phyloP scores from a whole-genome alignment of 2,888 invertebrate species.

The Allacma fusca region DNA sequence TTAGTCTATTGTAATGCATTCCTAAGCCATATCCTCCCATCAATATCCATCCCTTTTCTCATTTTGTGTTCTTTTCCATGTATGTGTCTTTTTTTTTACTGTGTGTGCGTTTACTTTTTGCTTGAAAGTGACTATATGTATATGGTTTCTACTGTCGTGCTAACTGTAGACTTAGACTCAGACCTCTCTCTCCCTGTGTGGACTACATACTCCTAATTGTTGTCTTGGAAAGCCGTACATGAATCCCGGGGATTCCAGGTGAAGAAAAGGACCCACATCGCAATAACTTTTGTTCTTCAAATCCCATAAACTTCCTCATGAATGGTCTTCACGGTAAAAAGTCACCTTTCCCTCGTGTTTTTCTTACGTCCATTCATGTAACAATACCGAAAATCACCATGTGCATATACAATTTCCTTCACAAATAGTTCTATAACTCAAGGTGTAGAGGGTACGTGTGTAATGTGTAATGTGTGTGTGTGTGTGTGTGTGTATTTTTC shows the following conservation, averaged over 20 bases:
- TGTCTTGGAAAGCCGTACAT: constrained; percentile 46
- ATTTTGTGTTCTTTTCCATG: constrained; percentile 36
- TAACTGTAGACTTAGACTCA: constrained; percentile 31
- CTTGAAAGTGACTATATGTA: constrained; percentile 8
- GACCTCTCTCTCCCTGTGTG: constrained; percentile 1
- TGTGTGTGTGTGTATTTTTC: too few relatives aligned
- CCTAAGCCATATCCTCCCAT: constrained; percentile 53
- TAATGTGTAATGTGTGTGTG: too few relatives aligned
- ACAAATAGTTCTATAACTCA: background rate
- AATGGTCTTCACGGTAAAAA: constrained; percentile 50
- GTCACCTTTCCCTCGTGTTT: constrained; percentile 44
- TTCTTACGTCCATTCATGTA: constrained; percentile 32
- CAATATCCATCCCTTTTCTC: constrained; percentile 51
- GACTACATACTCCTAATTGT: constrained; percentile 50
- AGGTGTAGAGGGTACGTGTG: background rate
- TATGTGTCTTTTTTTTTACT: constrained; percentile 18
- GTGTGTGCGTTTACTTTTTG: constrained; percentile 11
- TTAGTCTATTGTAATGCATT: constrained; percentile 55
- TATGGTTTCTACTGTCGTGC: constrained; percentile 18
- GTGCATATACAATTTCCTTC: background rate
- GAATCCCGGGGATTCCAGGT: constrained; percentile 33
- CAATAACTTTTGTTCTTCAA: constrained; percentile 56
- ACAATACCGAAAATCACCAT: constrained; percentile 14
- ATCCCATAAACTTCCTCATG: constrained; percentile 57
- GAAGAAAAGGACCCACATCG: constrained; percentile 35